These are phyloP conservation scores for Mesaphorura yosii DNA, from an alignment of 1,140 invertebrate genomes.

Conservation along the genomic window DNA sequence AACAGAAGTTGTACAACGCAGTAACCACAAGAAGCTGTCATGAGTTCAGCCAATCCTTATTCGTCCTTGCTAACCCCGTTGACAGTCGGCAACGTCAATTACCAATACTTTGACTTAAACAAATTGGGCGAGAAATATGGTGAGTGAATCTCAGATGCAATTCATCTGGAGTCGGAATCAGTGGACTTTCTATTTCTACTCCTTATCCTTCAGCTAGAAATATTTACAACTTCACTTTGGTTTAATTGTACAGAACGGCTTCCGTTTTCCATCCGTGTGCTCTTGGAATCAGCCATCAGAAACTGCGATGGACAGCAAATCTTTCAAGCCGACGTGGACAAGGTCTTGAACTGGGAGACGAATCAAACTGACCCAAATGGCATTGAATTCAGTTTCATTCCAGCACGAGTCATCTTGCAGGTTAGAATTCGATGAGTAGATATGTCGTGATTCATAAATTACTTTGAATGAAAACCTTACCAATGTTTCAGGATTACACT, in stretches of 20 bases:
- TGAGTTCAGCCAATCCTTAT: too few species aligned
- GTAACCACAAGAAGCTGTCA: too few species aligned
- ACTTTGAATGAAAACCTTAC: not conserved
- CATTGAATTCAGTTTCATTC: constrained; percentile 92
- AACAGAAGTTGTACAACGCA: too few species aligned
- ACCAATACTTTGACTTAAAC: too few species aligned
- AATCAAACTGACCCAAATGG: constrained; percentile 55
- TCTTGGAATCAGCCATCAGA: constrained; percentile 87
- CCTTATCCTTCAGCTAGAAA: too few species aligned
- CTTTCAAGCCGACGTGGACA: constrained; percentile 71
- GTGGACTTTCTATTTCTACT: too few species aligned
- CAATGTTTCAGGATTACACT: constrained; percentile 62
- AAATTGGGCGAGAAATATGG: too few species aligned
- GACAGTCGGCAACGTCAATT: too few species aligned
- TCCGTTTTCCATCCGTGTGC: constrained; percentile 85
- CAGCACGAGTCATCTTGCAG: constrained; percentile 88
- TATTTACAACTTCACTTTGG: too few species aligned
- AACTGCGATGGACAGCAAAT: constrained; percentile 95
- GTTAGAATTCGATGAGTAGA: constrained; percentile 36
- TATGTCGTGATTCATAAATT: constrained; percentile 33
- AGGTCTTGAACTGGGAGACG: constrained; percentile 79
- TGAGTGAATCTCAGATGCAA: too few species aligned
- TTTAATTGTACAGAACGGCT: constrained; percentile 40
- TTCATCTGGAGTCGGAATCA: too few species aligned
- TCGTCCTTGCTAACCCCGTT: too few species aligned